Base-by-base conservation (phyloP, 2,113 vertebrate genomes). In the Pterocles gutturalis region DNA sequence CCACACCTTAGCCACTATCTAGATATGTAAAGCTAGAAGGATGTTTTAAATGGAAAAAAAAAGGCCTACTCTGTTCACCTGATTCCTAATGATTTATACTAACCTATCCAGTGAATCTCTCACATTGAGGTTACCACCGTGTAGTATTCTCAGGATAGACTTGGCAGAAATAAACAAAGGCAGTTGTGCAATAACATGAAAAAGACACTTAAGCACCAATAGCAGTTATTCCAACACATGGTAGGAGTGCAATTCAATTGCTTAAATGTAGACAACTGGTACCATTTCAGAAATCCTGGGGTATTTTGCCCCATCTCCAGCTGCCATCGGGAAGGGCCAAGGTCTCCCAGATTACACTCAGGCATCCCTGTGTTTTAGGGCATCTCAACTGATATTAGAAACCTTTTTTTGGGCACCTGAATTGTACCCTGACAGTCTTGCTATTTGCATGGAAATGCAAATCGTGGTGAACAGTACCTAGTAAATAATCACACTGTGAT, bases 171-270 rank as follows among this genome's bases (percentile, higher is more conserved):
- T 31, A 84, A 87, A 55, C 11, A 15, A 86, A 70, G 20, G 54
- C 49, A 87, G 64, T 53, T 87, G 24, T 70, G 28, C 62, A 81
- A 43, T 48, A 41, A 67, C 43, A 33, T 22, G 62, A 72, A 79
- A 85, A 75, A 79, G 38, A 83, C 26, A 64, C 29, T 43, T 62
- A 41, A 18, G 28, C 19, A 64, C 24, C 66, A 71, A 34, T 2
- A 43, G 58, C 29, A 61, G 48, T 36, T 77, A 65, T 49, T 92
- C 66, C 45, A 90, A 24, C 0, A 0, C 8, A 58, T 0, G 2
- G 43, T 33, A 29, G 49, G 49, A 76, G 36, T 43, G 43, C 29
- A 64, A 18, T 57, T 65, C 15, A n/a, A 45, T 46, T 7, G 26
- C 54, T 83, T 86, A 86, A 61, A 46, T 45, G 43, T 1, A 57